A percentile compares a stretch with the other conserved stretches of the same genome.
Conservation (phyloP, 1,140 invertebrate species). For the Laodelphax striatellus region DNA sequence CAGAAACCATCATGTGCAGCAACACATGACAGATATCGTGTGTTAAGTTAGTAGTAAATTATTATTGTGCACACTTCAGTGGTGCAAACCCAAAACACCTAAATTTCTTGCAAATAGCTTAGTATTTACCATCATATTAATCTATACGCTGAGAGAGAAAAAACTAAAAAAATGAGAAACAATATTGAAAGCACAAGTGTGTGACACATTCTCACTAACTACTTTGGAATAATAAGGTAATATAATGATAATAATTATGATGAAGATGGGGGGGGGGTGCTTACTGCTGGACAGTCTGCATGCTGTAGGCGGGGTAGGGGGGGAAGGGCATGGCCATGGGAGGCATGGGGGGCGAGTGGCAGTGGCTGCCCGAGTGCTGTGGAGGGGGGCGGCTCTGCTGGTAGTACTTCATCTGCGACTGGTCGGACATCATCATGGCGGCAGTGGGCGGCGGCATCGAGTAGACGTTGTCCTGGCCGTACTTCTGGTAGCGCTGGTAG, state of each 20-base stretch:
- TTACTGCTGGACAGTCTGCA: constrained; percentile 27
- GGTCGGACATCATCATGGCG: constrained; percentile 36
- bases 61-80: neutral
- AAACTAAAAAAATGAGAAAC: constrained; percentile 2
- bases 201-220: neutral
- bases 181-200: neutral
- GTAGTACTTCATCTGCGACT: constrained; percentile 49
- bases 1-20: no score
- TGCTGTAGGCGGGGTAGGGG: constrained; percentile 20
- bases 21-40: no score
- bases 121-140: no score
- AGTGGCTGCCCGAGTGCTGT: constrained; percentile 31
- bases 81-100: constrained; percentile 15
- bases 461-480: constrained; percentile 31
- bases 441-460: constrained; percentile 34
- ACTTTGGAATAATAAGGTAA: constrained; percentile 1
- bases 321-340: constrained; percentile 4
- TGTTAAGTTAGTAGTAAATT: no score
- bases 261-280: neutral
- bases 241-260: no score
- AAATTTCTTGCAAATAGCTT: constrained; percentile 1
- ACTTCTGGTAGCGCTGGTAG: constrained; percentile 28
- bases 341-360: constrained; percentile 35
- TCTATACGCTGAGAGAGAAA: neutral
- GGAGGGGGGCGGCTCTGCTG: constrained; percentile 39